These are phyloP conservation scores for Zaprionus africanus DNA, from an alignment of 1,140 invertebrate species.

Conservation along the genomic window DNA sequence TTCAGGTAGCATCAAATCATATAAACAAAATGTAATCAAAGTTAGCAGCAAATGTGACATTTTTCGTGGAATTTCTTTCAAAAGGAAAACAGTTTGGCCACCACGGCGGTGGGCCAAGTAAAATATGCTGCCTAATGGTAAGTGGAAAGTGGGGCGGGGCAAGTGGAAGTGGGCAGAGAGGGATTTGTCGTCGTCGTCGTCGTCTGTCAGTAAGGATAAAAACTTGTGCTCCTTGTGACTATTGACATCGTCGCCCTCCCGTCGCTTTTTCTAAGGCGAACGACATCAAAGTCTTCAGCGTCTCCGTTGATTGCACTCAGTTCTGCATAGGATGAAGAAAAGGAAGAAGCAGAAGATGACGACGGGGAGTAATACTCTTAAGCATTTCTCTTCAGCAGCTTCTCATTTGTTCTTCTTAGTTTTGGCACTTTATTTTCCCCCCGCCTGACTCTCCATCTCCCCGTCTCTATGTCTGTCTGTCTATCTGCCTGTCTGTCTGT, in stretches of 20 bases:
- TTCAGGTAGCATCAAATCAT: neutral
- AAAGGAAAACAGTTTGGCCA: neutral
- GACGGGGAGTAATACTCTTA: slow-evolving; percentile 10
- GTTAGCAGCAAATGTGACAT: slow-evolving; percentile 3
- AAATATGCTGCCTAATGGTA: slow-evolving; percentile 6
- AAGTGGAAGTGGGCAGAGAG: neutral
- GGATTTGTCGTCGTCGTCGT: slow-evolving; percentile 2
- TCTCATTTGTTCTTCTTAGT: slow-evolving; percentile 17
- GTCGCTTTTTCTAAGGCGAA: slow-evolving; percentile 22
- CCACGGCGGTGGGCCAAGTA: neutral
- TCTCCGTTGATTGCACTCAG: slow-evolving; percentile 47
- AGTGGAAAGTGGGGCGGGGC: neutral
- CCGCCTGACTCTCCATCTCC: slow-evolving; percentile 12
- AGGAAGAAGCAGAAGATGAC: neutral
- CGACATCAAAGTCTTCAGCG: slow-evolving; percentile 37
- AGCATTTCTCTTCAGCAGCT: slow-evolving; percentile 10
- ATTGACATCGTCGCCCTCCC: slow-evolving; percentile 13
- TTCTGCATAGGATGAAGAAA: neutral
- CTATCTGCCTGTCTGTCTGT: neutral
- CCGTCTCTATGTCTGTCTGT: neutral
- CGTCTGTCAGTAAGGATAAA: slow-evolving; percentile 2
- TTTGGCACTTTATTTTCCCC: slow-evolving; percentile 15
- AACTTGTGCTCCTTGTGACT: slow-evolving; percentile 16
- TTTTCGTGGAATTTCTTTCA: neutral
- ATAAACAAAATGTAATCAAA: slow-evolving; percentile 4